These are phyloP conservation scores for Cyclargus thomasi DNA, from an alignment of 1,140 invertebrate genomes.

Conservation along the genomic window DNA sequence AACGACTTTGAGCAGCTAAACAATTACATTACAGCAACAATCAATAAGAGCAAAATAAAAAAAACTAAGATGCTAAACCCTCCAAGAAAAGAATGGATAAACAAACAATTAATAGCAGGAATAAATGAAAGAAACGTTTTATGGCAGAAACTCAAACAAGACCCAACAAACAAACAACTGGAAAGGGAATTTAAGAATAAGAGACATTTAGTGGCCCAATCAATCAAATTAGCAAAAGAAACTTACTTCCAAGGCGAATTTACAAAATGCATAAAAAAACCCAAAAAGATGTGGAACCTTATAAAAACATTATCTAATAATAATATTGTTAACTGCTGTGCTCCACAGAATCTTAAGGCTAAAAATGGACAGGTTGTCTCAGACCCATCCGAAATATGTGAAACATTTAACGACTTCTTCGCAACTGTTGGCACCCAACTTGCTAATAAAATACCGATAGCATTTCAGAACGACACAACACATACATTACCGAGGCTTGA, in stretches of 20 bases:
- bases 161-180: slow-evolving; percentile 12
- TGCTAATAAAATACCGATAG: too few relatives aligned
- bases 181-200: slow-evolving; percentile 18
- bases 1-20: slow-evolving; percentile 19
- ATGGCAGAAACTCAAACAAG: slow-evolving; percentile 21
- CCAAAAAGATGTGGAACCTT: slow-evolving; percentile 27
- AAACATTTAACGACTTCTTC: too few relatives aligned
- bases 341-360: slow-evolving; percentile 19
- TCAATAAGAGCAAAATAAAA: slow-evolving; percentile 20
- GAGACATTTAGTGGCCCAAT: slow-evolving; percentile 18
- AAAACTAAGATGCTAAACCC: slow-evolving; percentile 25
- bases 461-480: too few relatives aligned
- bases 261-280: slow-evolving; percentile 23
- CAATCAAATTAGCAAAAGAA: slow-evolving; percentile 25
- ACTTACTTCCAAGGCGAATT: slow-evolving; percentile 24
- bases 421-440: too few relatives aligned
- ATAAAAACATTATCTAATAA: slow-evolving; percentile 19
- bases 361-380: neutral
- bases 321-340: slow-evolving; percentile 17
- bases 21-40: slow-evolving; percentile 1
- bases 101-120: slow-evolving; percentile 20
- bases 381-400: too few relatives aligned
- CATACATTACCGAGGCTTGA: too few relatives aligned
- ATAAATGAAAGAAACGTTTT: slow-evolving; percentile 24
- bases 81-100: slow-evolving; percentile 26